These are phyloP conservation scores for Parasteatoda lunata DNA, from an alignment of 2,888 invertebrate genomes.

Conservation along the genomic window DNA sequence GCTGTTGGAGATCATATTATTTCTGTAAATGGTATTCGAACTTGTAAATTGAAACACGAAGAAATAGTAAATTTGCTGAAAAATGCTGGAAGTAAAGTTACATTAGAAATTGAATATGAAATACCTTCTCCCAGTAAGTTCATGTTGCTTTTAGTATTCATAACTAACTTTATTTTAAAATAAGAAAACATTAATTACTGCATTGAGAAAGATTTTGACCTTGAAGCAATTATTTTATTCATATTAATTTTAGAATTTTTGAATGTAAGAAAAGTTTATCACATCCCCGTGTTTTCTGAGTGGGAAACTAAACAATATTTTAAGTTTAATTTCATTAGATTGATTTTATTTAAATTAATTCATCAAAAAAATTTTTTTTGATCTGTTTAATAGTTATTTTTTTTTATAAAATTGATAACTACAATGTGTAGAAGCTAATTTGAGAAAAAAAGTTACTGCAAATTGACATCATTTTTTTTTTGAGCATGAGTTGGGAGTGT, in stretches of 20 bases:
- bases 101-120: constrained; percentile 88
- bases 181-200: neutral
- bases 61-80: constrained; percentile 85
- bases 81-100: constrained; percentile 83
- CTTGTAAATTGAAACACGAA: constrained; percentile 83
- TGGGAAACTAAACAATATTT: no score
- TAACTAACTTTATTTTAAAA: constrained; percentile 4
- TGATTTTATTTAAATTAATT: no score
- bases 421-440: no score
- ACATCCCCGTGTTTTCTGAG: no score
- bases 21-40: constrained; percentile 87
- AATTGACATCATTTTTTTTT: no score
- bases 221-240: neutral
- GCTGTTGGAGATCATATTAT: constrained; percentile 86
- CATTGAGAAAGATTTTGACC: no score
- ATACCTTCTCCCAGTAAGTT: constrained; percentile 85
- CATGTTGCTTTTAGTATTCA: constrained; percentile 20
- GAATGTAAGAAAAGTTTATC: neutral
- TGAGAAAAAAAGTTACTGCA: no score
- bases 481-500: no score
- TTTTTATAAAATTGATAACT: no score
- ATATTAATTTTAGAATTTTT: neutral
- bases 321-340: no score
- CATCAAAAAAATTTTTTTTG: no score
- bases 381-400: no score